These are phyloP conservation scores for Amphipoea oculea DNA, from an alignment of 2,888 invertebrate species.

Conservation along the genomic window DNA sequence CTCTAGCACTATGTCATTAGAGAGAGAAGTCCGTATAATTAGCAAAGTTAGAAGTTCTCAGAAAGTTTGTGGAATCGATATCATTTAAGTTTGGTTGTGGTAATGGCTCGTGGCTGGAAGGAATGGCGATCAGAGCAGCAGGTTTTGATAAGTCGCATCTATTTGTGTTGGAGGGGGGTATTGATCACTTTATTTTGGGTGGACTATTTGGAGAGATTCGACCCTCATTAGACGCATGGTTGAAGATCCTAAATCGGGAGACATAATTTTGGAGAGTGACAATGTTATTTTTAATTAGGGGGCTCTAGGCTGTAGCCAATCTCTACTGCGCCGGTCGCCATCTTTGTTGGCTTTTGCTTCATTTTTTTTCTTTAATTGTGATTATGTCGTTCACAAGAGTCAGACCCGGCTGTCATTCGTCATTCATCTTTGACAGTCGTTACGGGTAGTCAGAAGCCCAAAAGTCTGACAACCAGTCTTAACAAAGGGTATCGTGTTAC, in stretches of 20 bases:
- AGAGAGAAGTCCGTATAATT: constrained; percentile 70
- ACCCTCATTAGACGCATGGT: constrained; percentile 25
- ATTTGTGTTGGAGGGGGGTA: constrained; percentile 23
- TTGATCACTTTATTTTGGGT: constrained; percentile 32
- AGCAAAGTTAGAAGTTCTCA: constrained; percentile 72
- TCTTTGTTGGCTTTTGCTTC: neutral
- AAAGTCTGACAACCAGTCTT: no score
- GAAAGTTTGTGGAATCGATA: constrained; percentile 79
- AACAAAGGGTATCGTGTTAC: no score
- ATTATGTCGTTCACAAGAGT: neutral
- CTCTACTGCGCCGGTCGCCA: neutral
- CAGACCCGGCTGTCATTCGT: no score
- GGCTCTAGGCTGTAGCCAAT: neutral
- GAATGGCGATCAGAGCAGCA: constrained; percentile 51
- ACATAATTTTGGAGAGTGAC: constrained; percentile 17
- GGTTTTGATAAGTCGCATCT: constrained; percentile 40
- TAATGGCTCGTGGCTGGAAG: constrained; percentile 63
- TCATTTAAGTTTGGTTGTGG: constrained; percentile 75
- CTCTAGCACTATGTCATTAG: constrained; percentile 54
- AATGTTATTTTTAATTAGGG: neutral
- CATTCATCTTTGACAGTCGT: no score
- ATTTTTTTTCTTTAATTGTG: neutral
- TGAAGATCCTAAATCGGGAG: constrained; percentile 29
- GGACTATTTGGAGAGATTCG: constrained; percentile 17
- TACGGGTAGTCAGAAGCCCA: no score